These are phyloP conservation scores for Drosophila azteca DNA, from an alignment of 1,140 invertebrate species.

Conservation along the genomic window DNA sequence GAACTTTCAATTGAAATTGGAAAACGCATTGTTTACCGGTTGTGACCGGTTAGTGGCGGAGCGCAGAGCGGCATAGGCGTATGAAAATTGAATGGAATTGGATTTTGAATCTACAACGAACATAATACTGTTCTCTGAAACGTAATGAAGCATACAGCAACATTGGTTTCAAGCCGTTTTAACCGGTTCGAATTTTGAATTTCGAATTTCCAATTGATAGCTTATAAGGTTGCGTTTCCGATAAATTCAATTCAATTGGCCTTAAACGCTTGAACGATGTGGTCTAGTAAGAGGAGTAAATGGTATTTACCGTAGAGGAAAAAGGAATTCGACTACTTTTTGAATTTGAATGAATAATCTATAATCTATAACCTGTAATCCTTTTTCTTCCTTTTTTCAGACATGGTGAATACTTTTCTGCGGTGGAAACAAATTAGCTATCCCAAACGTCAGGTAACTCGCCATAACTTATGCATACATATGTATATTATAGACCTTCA, in stretches of 20 bases:
- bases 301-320: not conserved
- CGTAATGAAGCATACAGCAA: too few species aligned
- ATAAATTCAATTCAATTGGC: not conserved
- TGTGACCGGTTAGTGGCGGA: slow-evolving; percentile 16
- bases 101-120: not conserved
- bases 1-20: slow-evolving; percentile 27
- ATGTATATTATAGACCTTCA: not conserved
- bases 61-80: not conserved
- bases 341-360: not conserved
- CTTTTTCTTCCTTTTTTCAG: slow-evolving; percentile 43
- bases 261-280: not conserved
- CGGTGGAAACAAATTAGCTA: slow-evolving; percentile 77
- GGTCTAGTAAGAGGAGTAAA: not conserved
- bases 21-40: slow-evolving; percentile 22
- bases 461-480: not conserved
- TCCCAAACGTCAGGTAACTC: slow-evolving; percentile 79
- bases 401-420: slow-evolving; percentile 82
- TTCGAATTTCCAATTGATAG: too few species aligned
- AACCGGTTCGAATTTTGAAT: not conserved
- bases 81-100: slow-evolving; percentile 16
- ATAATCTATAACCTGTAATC: too few species aligned
- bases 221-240: not conserved
- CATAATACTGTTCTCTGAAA: not conserved
- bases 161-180: slow-evolving; percentile 2
- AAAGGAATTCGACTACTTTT: not conserved